Conservation (phyloP, 2,888 invertebrate species). For the Leptinotarsa rubiginosa region DNA sequence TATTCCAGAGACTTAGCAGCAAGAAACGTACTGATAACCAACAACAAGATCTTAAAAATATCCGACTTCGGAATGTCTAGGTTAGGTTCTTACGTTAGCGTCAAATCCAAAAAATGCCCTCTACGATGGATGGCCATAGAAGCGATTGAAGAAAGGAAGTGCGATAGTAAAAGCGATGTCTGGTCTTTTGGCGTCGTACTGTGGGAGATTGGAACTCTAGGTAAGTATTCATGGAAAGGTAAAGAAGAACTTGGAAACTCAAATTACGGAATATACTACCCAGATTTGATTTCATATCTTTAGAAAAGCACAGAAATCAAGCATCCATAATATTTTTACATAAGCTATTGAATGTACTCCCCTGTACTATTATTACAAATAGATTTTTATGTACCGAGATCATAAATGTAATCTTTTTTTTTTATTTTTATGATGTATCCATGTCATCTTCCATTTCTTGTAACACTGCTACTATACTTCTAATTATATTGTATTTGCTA, state of each 20-base stretch:
- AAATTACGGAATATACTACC: no score
- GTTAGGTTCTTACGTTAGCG: constrained; percentile 77
- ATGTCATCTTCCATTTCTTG: no score
- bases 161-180: constrained; percentile 83
- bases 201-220: constrained; percentile 87
- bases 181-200: constrained; percentile 86
- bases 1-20: constrained; percentile 80
- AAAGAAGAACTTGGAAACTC: background rate
- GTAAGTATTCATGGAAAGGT: constrained; percentile 60
- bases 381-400: no score
- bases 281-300: no score
- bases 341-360: no score
- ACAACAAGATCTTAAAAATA: constrained; percentile 79
- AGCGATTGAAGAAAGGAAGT: constrained; percentile 77
- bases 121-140: constrained; percentile 86
- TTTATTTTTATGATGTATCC: no score
- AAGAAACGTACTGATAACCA: constrained; percentile 81
- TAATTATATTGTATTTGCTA: no score
- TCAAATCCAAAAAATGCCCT: constrained; percentile 73
- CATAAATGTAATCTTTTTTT: no score
- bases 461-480: no score
- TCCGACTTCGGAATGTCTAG: constrained; percentile 87
- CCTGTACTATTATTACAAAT: no score
- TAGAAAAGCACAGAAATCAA: no score
- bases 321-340: no score